phyloP scores from a whole-genome alignment of 2,888 invertebrate genomes.

The Dynastes hyllus region DNA sequence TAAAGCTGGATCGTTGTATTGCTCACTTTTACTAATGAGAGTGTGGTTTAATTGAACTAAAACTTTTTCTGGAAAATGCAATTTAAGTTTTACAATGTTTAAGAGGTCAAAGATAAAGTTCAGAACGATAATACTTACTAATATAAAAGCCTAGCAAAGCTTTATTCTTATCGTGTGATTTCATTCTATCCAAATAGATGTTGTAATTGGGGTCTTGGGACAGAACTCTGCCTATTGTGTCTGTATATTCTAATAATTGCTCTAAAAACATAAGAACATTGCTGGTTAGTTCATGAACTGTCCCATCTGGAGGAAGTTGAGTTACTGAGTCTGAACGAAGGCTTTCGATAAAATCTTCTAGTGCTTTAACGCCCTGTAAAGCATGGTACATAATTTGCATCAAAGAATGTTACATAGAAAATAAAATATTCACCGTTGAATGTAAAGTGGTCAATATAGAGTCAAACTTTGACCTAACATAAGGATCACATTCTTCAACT shows the following conservation, averaged over 20 bases:
- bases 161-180: constrained; percentile 75
- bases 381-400: not conserved
- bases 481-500: constrained; percentile 81
- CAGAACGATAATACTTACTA: constrained; percentile 74
- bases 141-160: constrained; percentile 86
- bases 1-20: constrained; percentile 89
- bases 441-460: constrained; percentile 84
- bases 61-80: constrained; percentile 81
- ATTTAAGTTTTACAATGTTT: too few species aligned
- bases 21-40: constrained; percentile 92
- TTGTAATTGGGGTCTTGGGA: constrained; percentile 76
- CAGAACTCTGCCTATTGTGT: constrained; percentile 82
- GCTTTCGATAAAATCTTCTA: constrained; percentile 95
- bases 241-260: constrained; percentile 85
- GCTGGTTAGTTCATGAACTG: constrained; percentile 96
- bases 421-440: constrained; percentile 76
- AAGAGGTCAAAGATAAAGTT: too few species aligned
- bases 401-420: not conserved
- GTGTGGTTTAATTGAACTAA: constrained; percentile 92
- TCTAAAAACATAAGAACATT: constrained; percentile 95
- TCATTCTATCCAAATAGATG: constrained; percentile 72
- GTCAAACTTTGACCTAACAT: constrained; percentile 81
- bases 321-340: constrained; percentile 85
- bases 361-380: constrained; percentile 85
- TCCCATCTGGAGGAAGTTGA: constrained; percentile 96